Evolutionary conservation across 2,113 vertebrate species (phyloP), one percentile per base, ranked within the genome.

Genomic region (Stegastes partitus): DNA sequence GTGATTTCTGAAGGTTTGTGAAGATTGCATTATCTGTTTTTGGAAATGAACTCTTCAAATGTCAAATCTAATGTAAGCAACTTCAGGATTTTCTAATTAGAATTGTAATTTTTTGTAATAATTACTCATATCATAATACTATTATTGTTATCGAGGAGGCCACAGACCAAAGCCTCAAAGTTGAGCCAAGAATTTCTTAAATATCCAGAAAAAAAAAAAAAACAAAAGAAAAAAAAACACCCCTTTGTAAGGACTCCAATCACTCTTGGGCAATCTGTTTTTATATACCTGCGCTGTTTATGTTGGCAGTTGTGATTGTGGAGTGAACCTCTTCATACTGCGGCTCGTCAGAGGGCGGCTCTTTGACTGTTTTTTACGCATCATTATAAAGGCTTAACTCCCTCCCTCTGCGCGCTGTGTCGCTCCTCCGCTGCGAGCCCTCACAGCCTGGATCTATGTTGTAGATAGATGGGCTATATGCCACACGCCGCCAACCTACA

Each of bases 381-480:
- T 85, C 83, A 82, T 88, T 91, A 90, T 90, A 89, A 91, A 92
- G 70, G 66, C 86, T 84, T 71, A 57, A 15, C 83, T 72, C 83
- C 87, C 87, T 89, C 85, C 86, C 87, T 88, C 72, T 42, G 70
- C 68, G 70, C 74, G 81, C 74, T 68, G 77, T 82, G 62, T 79
- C 54, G 83, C 81, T 81, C 75, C 66, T 23, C 76, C 28, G 66
- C 76, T 28, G 58, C 55, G 53, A 82, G 65, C 65, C 68, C 45
- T 71, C 77, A 64, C 11, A 26, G 34, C 84, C 65, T 81, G 81
- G 76, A 77, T 80, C 74, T 58, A 78, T 81, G 82, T 16, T 34
- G 77, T 34, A 67, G 66, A 59, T 59, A 64, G 51, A 77, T 78
- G 74, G 81, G 82, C 77, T 77, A 18, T 4, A 76, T 45, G 70